These are phyloP conservation scores for Uloborus diversus DNA, from an alignment of 1,140 invertebrate species.

Conservation along the genomic window DNA sequence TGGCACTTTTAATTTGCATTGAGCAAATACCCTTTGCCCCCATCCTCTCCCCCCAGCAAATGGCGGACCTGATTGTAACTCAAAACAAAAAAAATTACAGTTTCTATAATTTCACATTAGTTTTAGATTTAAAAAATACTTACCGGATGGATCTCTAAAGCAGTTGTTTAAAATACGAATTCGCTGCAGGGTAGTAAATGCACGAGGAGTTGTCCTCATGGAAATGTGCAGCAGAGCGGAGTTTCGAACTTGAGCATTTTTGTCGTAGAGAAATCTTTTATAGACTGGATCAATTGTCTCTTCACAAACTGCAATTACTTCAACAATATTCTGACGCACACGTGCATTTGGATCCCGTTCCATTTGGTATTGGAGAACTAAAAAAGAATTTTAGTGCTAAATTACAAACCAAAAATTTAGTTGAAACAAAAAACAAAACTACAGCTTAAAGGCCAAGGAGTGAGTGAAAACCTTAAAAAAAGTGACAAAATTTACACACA, in stretches of 20 bases:
- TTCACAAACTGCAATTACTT: slow-evolving; percentile 42
- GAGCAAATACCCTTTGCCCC: too few species aligned
- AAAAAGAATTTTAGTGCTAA: background rate
- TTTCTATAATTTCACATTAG: background rate
- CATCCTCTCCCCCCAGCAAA: too few species aligned
- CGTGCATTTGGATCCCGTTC: slow-evolving; percentile 31
- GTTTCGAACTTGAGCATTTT: slow-evolving; percentile 31
- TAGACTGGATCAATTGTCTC: slow-evolving; percentile 31
- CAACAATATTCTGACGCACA: slow-evolving; percentile 29
- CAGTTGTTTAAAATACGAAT: slow-evolving; percentile 33
- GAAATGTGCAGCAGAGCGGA: slow-evolving; percentile 35
- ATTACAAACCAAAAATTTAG: background rate
- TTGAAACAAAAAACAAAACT: background rate
- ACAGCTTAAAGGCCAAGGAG: background rate
- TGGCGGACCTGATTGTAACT: background rate
- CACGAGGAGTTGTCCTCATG: slow-evolving; percentile 21
- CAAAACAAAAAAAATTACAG: background rate
- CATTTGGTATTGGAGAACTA: slow-evolving; percentile 29
- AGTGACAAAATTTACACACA: too few species aligned
- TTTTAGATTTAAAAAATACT: background rate
- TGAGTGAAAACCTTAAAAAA: too few species aligned
- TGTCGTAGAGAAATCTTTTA: slow-evolving; percentile 36
- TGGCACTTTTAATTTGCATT: too few species aligned
- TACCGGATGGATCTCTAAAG: slow-evolving; percentile 33
- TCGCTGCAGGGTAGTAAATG: slow-evolving; percentile 17